phyloP scores from a whole-genome alignment of 2,888 invertebrate genomes.

The Watsonalla binaria region DNA sequence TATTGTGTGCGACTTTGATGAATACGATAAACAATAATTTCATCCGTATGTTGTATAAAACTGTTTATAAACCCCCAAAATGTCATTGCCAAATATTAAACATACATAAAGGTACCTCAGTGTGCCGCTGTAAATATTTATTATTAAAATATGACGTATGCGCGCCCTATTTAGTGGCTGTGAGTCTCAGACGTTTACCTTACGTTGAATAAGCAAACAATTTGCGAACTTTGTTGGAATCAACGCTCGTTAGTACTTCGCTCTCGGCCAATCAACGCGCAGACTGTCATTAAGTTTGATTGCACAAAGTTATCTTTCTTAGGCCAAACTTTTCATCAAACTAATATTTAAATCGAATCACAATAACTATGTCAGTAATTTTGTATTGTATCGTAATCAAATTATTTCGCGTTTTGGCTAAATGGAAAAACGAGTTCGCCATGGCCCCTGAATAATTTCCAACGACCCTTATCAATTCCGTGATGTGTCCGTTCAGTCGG shows the following conservation, averaged over 20 bases:
- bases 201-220: slow-evolving; percentile 41
- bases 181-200: slow-evolving; percentile 26
- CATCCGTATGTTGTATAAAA: background rate
- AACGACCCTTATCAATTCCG: slow-evolving; percentile 54
- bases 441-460: slow-evolving; percentile 33
- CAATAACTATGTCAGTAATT: background rate
- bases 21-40: background rate
- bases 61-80: no score
- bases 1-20: no score
- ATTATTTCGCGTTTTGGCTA: slow-evolving; percentile 6
- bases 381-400: background rate
- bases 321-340: background rate
- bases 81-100: no score
- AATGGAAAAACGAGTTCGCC: slow-evolving; percentile 23
- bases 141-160: slow-evolving; percentile 18
- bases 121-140: slow-evolving; percentile 23
- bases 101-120: background rate
- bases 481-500: slow-evolving; percentile 32
- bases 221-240: slow-evolving; percentile 40
- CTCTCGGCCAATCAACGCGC: slow-evolving; percentile 41
- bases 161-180: slow-evolving; percentile 19
- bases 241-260: slow-evolving; percentile 42
- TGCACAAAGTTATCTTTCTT: slow-evolving; percentile 23
- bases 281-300: slow-evolving; percentile 43
- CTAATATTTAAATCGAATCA: background rate